Base-by-base conservation (phyloP, 2,113 vertebrate species). In the Probosciger aterrimus region DNA sequence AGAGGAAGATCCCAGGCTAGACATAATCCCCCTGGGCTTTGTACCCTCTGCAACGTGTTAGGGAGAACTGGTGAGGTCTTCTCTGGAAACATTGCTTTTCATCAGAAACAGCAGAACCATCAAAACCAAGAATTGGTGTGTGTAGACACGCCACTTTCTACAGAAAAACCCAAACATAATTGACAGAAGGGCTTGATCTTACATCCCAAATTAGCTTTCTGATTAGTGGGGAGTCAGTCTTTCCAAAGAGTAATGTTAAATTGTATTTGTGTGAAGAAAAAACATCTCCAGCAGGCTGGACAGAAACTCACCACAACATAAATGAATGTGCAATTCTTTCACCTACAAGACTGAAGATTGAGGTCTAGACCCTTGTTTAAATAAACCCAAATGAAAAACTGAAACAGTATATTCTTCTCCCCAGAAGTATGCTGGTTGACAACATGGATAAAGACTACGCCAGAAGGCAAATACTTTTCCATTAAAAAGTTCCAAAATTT, bases 151-250 rank as follows among this genome's bases (percentile, higher is more conserved):
- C 1, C 6, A 52, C 2, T 33, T 75, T 49, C 25, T 59, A 52
- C 13, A 43, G 64, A 80, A 35, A 3, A 4, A 0, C 0, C 0
- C 41, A 62, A 41, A 62, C 7, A 9, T 18, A 39, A 39, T 5
- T 53, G 31, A 35, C 22, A 90, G 33, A 35, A 86, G 5, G 8
- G 23, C 18, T 52, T 43, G n/a, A 52, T 76, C 35, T 25, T 52
- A 10, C 23, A 35, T 35, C 39, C 22, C 33, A 76, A 3, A 71
- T 65, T 31, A 68, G 2, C 31, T 59, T 89, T 53, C 11, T 53
- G 15, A 18, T 46, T 37, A 55, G 10, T 11, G 5, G 9, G 14
- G 10, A 64, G 30, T 30, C 11, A 71, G 39, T 35, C 25, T 85
- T 89, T 52, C 25, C 11, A 44, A 30, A 55, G 16, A 33, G 4